Evolutionary conservation across 2,113 vertebrate genomes (phyloP).

Genomic region (Sturnira hondurensis): DNA sequence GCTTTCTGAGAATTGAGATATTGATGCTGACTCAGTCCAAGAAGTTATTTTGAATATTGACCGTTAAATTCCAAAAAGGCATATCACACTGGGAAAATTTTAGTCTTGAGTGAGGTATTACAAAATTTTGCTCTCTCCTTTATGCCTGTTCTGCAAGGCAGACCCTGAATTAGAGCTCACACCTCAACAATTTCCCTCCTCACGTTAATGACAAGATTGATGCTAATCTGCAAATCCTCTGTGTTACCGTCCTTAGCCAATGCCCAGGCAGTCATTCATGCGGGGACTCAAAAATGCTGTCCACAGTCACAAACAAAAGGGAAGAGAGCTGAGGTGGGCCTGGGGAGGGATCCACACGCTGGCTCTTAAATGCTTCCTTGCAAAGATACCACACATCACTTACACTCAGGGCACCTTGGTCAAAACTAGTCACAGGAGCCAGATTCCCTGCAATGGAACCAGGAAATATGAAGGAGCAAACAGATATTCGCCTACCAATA

Average conservation of each 20-base stretch:
- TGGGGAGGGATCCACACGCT: no score
- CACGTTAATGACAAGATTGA: background rate
- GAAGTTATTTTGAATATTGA: background rate
- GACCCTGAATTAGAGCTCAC: background rate
- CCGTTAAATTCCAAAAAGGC: background rate
- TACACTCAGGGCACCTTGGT: background rate
- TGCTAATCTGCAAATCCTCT: background rate
- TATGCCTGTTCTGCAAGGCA: background rate
- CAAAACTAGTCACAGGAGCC: background rate
- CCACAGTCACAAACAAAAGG: background rate
- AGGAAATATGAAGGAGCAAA: background rate
- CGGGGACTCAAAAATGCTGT: background rate
- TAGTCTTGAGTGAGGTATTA: background rate
- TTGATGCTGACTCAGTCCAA: background rate
- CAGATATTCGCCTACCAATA: background rate
- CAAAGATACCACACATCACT: background rate
- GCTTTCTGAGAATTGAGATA: background rate
- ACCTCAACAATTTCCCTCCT: background rate
- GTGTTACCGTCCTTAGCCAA: background rate
- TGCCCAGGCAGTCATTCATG: background rate
- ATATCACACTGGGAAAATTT: background rate
- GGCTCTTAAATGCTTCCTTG: background rate
- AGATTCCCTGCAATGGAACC: background rate
- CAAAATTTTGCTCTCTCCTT: background rate
- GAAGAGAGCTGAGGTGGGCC: background rate